Conservation (phyloP, 2,113 vertebrate genomes). For the Burhinus oedicnemus region DNA sequence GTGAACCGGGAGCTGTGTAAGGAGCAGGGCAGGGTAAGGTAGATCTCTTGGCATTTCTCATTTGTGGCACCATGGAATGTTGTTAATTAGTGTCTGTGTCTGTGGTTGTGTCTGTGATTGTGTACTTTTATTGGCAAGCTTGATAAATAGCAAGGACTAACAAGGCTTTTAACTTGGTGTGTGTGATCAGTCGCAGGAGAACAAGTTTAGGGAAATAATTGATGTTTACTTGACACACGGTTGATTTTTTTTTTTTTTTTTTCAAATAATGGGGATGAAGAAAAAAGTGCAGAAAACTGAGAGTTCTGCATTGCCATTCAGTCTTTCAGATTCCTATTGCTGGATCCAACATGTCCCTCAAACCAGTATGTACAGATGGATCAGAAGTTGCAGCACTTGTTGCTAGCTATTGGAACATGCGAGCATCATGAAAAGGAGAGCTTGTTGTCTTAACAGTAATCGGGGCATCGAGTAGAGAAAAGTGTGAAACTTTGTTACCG, state of each 20-base stretch:
- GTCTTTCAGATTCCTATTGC: neutral
- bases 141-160: conserved; percentile 11
- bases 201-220: neutral
- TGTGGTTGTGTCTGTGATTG: conserved; percentile 56
- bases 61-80: conserved; percentile 65
- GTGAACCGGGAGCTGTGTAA: conserved; percentile 45
- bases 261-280: neutral
- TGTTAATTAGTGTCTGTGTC: conserved; percentile 64
- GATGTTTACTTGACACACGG: neutral
- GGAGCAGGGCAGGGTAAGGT: conserved; percentile 10
- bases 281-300: neutral
- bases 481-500: neutral
- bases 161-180: neutral
- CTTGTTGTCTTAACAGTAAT: neutral
- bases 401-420: neutral
- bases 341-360: neutral
- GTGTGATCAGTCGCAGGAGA: neutral
- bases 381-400: neutral
- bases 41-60: conserved; percentile 41
- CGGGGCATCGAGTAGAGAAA: neutral
- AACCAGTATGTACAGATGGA: neutral
- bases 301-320: neutral
- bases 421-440: neutral
- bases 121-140: conserved; percentile 41
- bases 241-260: neutral